Conservation (phyloP, 2,113 vertebrate genomes). For the Colaptes auratus region DNA sequence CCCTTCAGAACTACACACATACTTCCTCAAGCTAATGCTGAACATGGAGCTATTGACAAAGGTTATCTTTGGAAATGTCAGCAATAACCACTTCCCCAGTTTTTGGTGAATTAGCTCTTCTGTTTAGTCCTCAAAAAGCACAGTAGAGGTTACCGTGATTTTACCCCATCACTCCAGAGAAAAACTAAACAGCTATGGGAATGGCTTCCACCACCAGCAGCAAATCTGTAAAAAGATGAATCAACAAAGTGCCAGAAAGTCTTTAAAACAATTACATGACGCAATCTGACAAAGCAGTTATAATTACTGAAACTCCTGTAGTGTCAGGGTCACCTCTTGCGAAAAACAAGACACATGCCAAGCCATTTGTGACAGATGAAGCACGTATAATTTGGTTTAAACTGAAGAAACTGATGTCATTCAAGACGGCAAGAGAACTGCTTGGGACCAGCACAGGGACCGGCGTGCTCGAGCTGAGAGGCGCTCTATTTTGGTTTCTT, state of each 20-base stretch:
- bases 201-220: background rate
- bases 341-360: background rate
- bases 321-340: background rate
- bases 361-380: background rate
- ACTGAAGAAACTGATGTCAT: background rate
- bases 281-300: background rate
- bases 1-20: background rate
- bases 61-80: background rate
- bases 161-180: background rate
- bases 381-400: background rate
- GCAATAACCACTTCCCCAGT: background rate
- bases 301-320: background rate
- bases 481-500: no score
- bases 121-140: background rate
- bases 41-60: background rate
- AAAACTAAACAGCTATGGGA: background rate
- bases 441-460: no score
- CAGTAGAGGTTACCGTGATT: background rate
- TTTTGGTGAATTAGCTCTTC: background rate
- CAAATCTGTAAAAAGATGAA: background rate
- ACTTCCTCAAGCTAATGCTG: background rate
- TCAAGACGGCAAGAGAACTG: background rate
- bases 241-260: background rate
- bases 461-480: no score
- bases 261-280: background rate